Evolutionary conservation across 2,888 invertebrate genomes (phyloP), one percentile per base, ranked within the genome.

Genomic region (Apodemia zela): DNA sequence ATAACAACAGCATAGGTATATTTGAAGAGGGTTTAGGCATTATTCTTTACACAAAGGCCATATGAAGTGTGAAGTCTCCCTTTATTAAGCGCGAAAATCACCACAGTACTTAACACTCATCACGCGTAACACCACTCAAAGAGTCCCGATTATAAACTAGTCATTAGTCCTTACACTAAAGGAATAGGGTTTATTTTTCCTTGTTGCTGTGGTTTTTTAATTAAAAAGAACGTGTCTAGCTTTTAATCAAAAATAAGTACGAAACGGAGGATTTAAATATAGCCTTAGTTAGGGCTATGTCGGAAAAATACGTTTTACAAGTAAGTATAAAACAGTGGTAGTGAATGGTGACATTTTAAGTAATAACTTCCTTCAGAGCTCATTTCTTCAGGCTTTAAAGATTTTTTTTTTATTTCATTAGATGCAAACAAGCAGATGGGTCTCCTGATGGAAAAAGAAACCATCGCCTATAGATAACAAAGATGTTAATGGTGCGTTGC

Each of bases 61-160:
- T 60, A 65, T 65, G 66, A 67, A 67, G 64, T 67, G 66, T 60
- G 59, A 64, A 65, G 61, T 49, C 42, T 63, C 63, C 67, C 64
- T 63, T 64, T 61, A 33, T 33, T 61, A 45, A 64, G 68, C 64
- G 68, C 66, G 63, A 66, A 64, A 67, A 65, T 67, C 68, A 60
- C 64, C 65, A 35, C 42, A 68, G 64, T 66, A 64, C 68, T 66
- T 63, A 63, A 61, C 67, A 63, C 68, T 68, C 67, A 66, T 69
- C 67, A 67, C 67, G 66, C 65, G 65, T 66, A 64, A 63, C 65
- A 62, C 63, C 64, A 66, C 60, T 59, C 49, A 17, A 29, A 59
- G 60, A 47, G 47, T 47, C 33, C 8, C 45, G 49, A 63, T 62
- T 58, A 62, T 59, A 6, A 57, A 57, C 21, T 57, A 21, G 54